phyloP scores from a whole-genome alignment of 2,888 invertebrate species.

The Erpobdella octoculata region DNA sequence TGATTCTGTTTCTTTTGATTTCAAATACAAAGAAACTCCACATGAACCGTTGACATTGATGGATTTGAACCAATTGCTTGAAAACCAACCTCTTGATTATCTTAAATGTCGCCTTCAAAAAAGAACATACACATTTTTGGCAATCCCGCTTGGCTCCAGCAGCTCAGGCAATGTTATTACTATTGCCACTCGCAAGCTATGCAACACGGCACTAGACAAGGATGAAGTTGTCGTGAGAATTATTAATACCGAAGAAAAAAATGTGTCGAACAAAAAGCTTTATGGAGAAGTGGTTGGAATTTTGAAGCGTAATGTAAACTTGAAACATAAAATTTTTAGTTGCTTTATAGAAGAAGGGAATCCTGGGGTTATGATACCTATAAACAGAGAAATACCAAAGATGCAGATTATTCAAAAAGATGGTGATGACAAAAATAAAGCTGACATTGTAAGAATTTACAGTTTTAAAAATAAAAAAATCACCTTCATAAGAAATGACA shows the following conservation, averaged over 20 bases:
- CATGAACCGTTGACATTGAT: too few relatives aligned
- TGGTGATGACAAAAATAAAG: conserved; percentile 34
- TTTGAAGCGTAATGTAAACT: conserved; percentile 40
- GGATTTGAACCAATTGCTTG: neutral
- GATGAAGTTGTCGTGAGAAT: neutral
- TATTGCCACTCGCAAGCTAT: neutral
- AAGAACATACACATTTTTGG: neutral
- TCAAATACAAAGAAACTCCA: too few relatives aligned
- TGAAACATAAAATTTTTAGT: conserved; percentile 41
- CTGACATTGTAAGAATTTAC: conserved; percentile 37
- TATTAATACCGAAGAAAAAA: neutral
- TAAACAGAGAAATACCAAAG: conserved; percentile 42
- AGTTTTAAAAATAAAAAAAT: conserved; percentile 37
- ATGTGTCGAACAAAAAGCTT: neutral
- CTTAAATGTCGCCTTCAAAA: neutral
- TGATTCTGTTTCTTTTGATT: neutral
- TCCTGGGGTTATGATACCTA: conserved; percentile 43
- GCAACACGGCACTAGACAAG: neutral
- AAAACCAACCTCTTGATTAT: neutral
- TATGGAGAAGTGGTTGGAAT: conserved; percentile 44
- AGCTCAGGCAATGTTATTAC: neutral
- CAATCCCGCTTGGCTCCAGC: neutral
- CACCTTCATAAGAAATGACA: conserved; percentile 42
- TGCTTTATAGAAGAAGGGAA: conserved; percentile 42
- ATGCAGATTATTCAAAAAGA: conserved; percentile 17